Conservation (phyloP, 35 echinoderm and acorn worm genomes). For the Apostichopus japonicus region DNA sequence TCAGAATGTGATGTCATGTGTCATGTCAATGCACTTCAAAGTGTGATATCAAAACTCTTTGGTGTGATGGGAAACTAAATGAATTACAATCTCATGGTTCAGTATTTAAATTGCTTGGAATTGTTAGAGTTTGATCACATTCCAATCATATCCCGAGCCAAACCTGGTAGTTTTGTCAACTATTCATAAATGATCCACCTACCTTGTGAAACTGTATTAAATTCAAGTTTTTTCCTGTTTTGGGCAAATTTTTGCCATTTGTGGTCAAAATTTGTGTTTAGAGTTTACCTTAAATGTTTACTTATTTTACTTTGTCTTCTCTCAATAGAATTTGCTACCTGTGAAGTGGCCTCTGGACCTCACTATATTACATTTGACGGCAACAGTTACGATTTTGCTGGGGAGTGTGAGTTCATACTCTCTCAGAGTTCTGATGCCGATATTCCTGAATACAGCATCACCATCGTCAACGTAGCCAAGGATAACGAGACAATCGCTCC, state of each 20-base stretch:
- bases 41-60: too few species aligned
- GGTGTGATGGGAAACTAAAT: too few species aligned
- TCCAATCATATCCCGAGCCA: too few species aligned
- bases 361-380: conserved; percentile 56
- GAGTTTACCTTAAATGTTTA: background rate
- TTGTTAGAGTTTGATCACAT: too few species aligned
- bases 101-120: too few species aligned
- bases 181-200: too few species aligned
- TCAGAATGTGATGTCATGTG: too few species aligned
- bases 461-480: conserved; percentile 43
- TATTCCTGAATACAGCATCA: background rate
- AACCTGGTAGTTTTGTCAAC: too few species aligned
- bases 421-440: conserved; percentile 14
- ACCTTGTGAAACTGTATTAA: background rate
- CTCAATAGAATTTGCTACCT: conserved; percentile 19
- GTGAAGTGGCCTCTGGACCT: conserved; percentile 47
- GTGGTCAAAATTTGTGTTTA: too few species aligned
- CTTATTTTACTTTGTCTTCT: background rate
- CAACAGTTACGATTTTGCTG: conserved; percentile 39
- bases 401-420: conserved; percentile 58
- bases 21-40: too few species aligned
- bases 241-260: too few species aligned
- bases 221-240: background rate
- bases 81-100: too few species aligned
- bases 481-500: conserved; percentile 10